These are phyloP conservation scores for Coptodon rendalli DNA, from an alignment of 2,113 vertebrate genomes.

Conservation along the genomic window DNA sequence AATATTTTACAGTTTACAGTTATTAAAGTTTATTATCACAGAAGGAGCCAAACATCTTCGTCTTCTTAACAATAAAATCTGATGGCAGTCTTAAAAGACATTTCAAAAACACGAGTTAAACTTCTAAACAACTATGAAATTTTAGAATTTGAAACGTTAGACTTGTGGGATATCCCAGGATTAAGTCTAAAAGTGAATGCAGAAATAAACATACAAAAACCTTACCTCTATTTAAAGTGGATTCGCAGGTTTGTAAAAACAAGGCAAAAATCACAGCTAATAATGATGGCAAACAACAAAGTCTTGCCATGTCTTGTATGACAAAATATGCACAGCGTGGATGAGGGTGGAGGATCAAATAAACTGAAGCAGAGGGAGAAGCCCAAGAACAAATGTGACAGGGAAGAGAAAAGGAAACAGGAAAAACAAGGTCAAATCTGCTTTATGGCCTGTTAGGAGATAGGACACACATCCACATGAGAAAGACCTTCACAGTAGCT, in stretches of 20 bases:
- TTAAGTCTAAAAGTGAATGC: neutral
- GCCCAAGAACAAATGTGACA: neutral
- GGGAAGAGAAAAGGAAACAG: slow-evolving; percentile 44
- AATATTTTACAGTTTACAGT: neutral
- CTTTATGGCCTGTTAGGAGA: slow-evolving; percentile 36
- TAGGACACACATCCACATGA: neutral
- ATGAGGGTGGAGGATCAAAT: neutral
- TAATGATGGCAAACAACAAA: neutral
- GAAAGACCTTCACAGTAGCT: neutral
- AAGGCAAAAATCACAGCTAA: neutral
- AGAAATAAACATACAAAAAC: neutral
- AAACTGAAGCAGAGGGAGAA: neutral
- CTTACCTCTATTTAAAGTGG: slow-evolving; percentile 45
- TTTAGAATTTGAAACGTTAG: neutral
- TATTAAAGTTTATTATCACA: neutral
- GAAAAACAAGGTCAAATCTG: slow-evolving; percentile 59
- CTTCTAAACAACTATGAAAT: neutral
- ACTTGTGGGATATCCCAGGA: neutral
- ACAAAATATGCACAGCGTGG: neutral
- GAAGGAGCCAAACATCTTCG: neutral
- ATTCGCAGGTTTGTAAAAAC: neutral
- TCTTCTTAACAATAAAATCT: neutral
- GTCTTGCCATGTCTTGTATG: slow-evolving; percentile 26
- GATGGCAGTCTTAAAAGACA: neutral
- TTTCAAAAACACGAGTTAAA: neutral